A percentile compares a stretch with the other conserved stretches of the same genome.
Evolutionary conservation across 1,140 invertebrate species (phyloP).

Genomic region (Habropoda laboriosa): DNA sequence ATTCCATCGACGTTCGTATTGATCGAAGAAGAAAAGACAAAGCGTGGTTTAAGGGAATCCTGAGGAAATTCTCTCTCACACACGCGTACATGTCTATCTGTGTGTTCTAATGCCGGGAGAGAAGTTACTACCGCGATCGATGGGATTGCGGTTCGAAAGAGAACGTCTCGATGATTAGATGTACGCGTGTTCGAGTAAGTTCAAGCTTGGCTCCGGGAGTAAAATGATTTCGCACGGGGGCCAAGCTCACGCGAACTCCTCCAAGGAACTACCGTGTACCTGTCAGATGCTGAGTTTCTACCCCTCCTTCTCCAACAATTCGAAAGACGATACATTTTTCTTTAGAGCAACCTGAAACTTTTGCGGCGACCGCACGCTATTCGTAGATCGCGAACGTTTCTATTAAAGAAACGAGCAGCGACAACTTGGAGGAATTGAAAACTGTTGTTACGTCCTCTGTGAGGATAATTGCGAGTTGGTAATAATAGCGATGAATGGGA

Average conservation of each 20-base stretch:
- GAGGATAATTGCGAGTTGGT: no score
- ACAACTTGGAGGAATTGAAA: no score
- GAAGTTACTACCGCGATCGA: background rate
- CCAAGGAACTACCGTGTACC: conserved; percentile 1
- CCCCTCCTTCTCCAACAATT: background rate
- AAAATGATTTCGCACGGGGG: conserved; percentile 23
- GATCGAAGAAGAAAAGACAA: background rate
- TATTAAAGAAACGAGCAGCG: no score
- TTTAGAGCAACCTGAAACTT: background rate
- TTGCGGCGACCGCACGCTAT: background rate
- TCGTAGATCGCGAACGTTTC: background rate
- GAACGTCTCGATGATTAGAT: background rate
- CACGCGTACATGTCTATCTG: no score
- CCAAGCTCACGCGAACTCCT: conserved; percentile 1
- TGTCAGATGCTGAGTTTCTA: background rate
- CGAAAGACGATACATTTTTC: conserved; percentile 26
- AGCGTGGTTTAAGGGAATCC: background rate
- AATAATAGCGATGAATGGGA: no score
- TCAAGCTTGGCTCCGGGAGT: background rate
- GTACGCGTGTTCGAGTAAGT: background rate
- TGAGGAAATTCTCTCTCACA: background rate
- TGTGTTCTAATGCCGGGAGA: background rate
- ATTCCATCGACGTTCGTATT: background rate
- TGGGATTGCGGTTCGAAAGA: background rate
- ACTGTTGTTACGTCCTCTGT: no score